phyloP scores from a whole-genome alignment of 2,113 vertebrate species.

The Accipiter virgatus region DNA sequence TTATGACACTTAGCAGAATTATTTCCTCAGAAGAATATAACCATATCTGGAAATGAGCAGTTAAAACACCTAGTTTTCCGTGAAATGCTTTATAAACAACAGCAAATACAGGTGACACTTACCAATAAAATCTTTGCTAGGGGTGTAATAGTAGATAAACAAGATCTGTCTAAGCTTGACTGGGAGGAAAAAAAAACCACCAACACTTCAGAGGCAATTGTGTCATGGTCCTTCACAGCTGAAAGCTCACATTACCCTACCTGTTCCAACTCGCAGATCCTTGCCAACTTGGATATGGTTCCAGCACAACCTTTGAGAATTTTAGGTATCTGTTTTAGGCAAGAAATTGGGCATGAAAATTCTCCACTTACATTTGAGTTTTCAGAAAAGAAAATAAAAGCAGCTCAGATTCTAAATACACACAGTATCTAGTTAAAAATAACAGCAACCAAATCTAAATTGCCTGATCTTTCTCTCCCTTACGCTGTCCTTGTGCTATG shows the following conservation, averaged over 20 bases:
- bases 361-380: neutral
- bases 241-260: neutral
- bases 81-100: neutral
- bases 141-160: neutral
- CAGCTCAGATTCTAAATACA: neutral
- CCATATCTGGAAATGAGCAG: neutral
- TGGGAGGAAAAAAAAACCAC: neutral
- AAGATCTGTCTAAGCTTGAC: neutral
- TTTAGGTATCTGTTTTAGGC: neutral
- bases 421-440: neutral
- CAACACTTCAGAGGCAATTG: neutral
- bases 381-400: neutral
- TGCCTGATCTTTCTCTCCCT: neutral
- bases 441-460: neutral
- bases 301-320: neutral
- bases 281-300: neutral
- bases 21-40: neutral
- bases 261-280: neutral
- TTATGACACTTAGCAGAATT: neutral
- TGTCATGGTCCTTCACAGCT: neutral
- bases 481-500: neutral
- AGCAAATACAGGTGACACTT: no score
- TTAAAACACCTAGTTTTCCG: neutral
- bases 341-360: neutral
- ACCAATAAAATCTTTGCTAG: neutral